Evolutionary conservation across 2,888 invertebrate species (phyloP), one percentile per base, ranked within the genome.

Genomic region (Esperia sulphurella): DNA sequence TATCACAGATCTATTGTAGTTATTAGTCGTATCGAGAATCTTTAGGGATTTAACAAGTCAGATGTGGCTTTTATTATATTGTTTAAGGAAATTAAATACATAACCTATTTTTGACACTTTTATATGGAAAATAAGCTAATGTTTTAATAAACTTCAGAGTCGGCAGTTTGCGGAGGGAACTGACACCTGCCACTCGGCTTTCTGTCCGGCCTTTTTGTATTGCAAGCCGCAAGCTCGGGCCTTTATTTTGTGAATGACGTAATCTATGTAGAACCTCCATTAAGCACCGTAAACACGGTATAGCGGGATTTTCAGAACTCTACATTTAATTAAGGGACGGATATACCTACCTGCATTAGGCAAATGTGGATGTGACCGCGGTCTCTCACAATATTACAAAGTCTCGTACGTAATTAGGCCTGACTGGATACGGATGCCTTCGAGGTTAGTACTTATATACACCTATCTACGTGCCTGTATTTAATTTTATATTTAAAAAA

Each of bases 101-200:
- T 9, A 35, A 6, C 1, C 6, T 35, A 9, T 6, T 35, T n/a
- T 35, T 8, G 21, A 21, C 21, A 21, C 21, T 21, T 35, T n/a
- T n/a, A 35, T n/a, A n/a, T n/a, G 35, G 8, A 35, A 35, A 35
- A 35, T 35, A 38, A 39, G 30, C 33, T 29, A 39, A 41, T 13
- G 21, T 45, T 41, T 48, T 40, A 40, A 48, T 48, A 44, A 43
- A 47, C 50, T 58, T 59, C 54, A 58, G 52, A 46, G 51, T 53
- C 41, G 53, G 44, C 49, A 51, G 53, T 54, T 58, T 50, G 54
- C 46, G 35, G 43, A 46, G 53, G 45, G 48, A 57, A 57, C 57
- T 55, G 58, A 56, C 63, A 65, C 56, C 62, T 65, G 65, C 61
- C 63, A 63, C 58, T 61, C 57, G 51, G 52, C 42, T 49, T 48